Base-by-base conservation (phyloP, 2,797 vertebrate genomes). In the Semaprochilodus insignis region DNA sequence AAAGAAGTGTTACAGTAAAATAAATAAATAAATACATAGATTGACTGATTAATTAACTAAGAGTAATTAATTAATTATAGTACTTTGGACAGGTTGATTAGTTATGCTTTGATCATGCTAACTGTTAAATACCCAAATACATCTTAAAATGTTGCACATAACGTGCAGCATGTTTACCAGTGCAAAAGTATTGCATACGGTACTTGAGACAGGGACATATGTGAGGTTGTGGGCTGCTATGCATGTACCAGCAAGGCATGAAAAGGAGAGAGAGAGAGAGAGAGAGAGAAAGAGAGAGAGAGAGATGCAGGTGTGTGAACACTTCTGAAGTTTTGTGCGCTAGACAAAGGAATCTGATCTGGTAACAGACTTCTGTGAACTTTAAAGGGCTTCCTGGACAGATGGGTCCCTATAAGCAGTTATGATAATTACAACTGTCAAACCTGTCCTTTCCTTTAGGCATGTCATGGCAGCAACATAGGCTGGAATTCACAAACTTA, bases 371-470 rank as follows among this genome's bases (percentile, higher is more conserved):
- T 60, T 66, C 23, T 57, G 60, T 66, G n/a, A 74, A 17, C 16
- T 81, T 80, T 13, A 69, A 1, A 23, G 6, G 15, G 60, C 16
- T 40, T 65, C 63, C 14, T 11, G 4, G 54, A 40, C 52, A 77
- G 25, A 81, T n/a, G 7, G 40, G 27, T n/a, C 21, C 34, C 31
- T 34, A 62, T n/a, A 25, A 27, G 51, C 34, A 77, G 14, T 14
- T 77, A 78, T 23, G 62, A 65, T 66, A 65, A 65, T 77, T 72
- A 82, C 55, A 48, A 77, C 59, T 21, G 71, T 21, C 52, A 74
- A 34, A 34, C 71, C 52, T 57, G 52, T 57, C 25, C 16, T 23
- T 73, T 27, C 1, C 65, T n/a, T 21, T 6, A 74, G 27, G 54
- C 51, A 54, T 17, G 71, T 34, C 17, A 55, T 21, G n/a, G 17